These are phyloP conservation scores for Cairina moschata DNA, from an alignment of 2,113 vertebrate genomes.

Conservation along the genomic window DNA sequence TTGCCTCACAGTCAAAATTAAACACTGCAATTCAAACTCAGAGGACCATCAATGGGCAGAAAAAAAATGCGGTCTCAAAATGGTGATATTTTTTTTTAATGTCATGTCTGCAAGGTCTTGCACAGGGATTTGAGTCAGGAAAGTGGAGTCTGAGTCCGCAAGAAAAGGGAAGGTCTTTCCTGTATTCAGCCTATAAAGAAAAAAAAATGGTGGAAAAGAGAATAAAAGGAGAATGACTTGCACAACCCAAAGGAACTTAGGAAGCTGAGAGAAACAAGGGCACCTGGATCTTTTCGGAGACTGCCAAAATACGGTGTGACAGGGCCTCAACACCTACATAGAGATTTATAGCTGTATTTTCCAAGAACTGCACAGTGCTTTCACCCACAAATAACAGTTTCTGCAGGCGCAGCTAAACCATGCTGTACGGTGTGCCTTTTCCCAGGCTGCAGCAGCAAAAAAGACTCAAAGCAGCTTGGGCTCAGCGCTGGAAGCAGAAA, in stretches of 20 bases:
- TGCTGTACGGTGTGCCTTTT: neutral
- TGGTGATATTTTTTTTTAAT: neutral
- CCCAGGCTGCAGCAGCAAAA: neutral
- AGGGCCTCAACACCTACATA: neutral
- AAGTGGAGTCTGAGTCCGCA: neutral
- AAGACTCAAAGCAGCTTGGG: neutral
- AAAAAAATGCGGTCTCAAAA: neutral
- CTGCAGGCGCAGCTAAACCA: neutral
- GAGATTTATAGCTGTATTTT: neutral
- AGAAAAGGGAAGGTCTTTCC: constrained; percentile 8
- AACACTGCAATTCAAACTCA: neutral
- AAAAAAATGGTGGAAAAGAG: neutral
- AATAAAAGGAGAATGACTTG: neutral
- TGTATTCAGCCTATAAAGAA: neutral
- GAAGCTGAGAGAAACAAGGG: neutral
- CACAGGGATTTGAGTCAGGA: neutral
- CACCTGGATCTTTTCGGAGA: neutral
- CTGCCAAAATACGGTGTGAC: neutral
- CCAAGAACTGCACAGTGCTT: neutral
- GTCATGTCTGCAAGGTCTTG: neutral
- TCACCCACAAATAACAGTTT: neutral
- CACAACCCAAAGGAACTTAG: neutral
- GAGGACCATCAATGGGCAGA: neutral
- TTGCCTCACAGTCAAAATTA: constrained; percentile 15
- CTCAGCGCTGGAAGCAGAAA: neutral